Evolutionary conservation across 2,113 vertebrate species (phyloP).

Genomic region (Chiloscyllium plagiosum): DNA sequence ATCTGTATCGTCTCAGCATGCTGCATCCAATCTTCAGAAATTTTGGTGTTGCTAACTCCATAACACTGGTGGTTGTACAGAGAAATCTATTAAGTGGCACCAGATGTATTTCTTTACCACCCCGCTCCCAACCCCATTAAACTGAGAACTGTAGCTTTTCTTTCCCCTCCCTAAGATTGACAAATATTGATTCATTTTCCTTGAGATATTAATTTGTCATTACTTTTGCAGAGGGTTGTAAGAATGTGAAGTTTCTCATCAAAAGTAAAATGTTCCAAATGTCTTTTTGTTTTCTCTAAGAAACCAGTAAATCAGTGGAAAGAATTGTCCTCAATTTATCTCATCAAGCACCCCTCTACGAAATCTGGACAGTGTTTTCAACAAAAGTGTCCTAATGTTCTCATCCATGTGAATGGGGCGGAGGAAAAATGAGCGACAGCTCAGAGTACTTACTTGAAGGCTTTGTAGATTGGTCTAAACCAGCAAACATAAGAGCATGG

Average conservation of each 20-base stretch:
- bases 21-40: not conserved
- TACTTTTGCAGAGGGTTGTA: not conserved
- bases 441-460: slow-evolving; percentile 81
- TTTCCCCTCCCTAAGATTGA: not conserved
- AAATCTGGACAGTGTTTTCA: not conserved
- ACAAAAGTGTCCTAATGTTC: not conserved
- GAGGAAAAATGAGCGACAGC: not conserved
- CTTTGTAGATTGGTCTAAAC: slow-evolving; percentile 99
- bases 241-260: no score
- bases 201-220: no score
- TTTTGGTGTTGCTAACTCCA: not conserved
- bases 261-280: not conserved
- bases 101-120: no score
- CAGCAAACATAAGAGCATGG: slow-evolving; percentile 98
- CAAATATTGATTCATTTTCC: not conserved
- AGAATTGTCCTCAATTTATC: not conserved
- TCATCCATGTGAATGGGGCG: slow-evolving; percentile 19
- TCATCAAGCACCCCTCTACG: not conserved
- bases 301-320: no score
- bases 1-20: not conserved
- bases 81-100: not conserved
- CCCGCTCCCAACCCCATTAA: no score
- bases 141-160: not conserved
- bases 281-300: not conserved
- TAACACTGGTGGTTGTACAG: no score